Evolutionary conservation across 2,888 invertebrate species (phyloP).

Genomic region (Rhingia campestris): DNA sequence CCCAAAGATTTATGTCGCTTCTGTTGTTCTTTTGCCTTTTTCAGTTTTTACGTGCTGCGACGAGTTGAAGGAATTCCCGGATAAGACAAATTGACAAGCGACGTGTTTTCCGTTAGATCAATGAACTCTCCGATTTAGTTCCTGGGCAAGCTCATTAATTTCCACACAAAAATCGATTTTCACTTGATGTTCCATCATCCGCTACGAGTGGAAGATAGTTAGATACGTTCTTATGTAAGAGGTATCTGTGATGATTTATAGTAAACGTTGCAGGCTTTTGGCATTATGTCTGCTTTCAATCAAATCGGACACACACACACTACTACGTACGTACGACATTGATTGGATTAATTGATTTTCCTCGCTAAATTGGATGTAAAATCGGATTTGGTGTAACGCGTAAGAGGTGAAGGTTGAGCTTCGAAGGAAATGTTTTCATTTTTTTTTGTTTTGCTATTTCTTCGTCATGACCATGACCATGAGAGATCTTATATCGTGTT

Average conservation of each 20-base stretch:
- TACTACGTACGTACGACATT: constrained; percentile 19
- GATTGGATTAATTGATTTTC: constrained; percentile 59
- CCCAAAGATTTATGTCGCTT: constrained; percentile 44
- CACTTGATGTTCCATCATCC: constrained; percentile 16
- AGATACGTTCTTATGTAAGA: constrained; percentile 18
- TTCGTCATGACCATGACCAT: neutral
- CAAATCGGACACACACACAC: neutral
- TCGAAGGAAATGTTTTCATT: constrained; percentile 9
- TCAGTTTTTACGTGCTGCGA: constrained; percentile 49
- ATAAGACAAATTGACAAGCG: constrained; percentile 54
- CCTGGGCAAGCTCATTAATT: constrained; percentile 42
- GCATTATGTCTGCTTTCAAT: neutral
- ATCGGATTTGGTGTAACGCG: constrained; percentile 23
- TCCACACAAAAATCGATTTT: constrained; percentile 3
- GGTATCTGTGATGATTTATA: neutral
- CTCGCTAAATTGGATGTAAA: constrained; percentile 53
- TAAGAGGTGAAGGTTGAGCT: constrained; percentile 35
- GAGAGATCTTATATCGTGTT: neutral
- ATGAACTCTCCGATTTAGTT: constrained; percentile 31
- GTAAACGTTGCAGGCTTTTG: neutral
- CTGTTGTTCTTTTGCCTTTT: constrained; percentile 18
- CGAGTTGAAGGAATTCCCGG: constrained; percentile 21
- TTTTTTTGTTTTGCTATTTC: neutral
- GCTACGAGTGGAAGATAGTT: too few relatives aligned
- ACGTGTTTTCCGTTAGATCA: constrained; percentile 21